Evolutionary conservation across 2,888 invertebrate species (phyloP).

Genomic region (Polymixis lichenea): DNA sequence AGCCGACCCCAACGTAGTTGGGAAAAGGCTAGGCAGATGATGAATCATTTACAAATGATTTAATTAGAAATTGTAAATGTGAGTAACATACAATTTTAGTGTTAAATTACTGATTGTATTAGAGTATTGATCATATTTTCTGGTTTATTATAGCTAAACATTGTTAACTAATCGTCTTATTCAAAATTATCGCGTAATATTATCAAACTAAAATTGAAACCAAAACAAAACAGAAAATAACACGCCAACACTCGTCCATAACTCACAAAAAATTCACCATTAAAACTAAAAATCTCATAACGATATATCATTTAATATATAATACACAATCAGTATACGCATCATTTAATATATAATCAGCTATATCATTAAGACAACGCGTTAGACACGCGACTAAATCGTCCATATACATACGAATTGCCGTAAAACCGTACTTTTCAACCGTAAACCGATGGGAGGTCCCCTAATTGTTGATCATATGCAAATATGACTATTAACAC

Average conservation of each 20-base stretch:
- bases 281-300: conserved; percentile 48
- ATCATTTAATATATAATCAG: conserved; percentile 59
- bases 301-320: conserved; percentile 52
- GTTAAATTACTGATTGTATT: neutral
- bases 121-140: neutral
- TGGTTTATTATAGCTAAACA: neutral
- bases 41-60: neutral
- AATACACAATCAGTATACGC: conserved; percentile 51
- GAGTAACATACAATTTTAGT: neutral
- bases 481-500: conserved; percentile 80
- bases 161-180: neutral
- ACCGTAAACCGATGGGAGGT: conserved; percentile 81
- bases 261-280: conserved; percentile 26
- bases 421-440: conserved; percentile 76
- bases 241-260: conserved; percentile 20
- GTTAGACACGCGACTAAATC: conserved; percentile 80
- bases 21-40: too few relatives aligned
- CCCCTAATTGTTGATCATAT: conserved; percentile 86
- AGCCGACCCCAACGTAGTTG: too few relatives aligned
- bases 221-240: conserved; percentile 10
- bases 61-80: neutral
- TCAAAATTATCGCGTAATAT: conserved; percentile 8
- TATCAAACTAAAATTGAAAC: conserved; percentile 8
- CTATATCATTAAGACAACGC: conserved; percentile 69
- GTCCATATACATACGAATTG: conserved; percentile 81